Conservation (phyloP, 1,140 invertebrate species). For the Zaprionus africanus region DNA sequence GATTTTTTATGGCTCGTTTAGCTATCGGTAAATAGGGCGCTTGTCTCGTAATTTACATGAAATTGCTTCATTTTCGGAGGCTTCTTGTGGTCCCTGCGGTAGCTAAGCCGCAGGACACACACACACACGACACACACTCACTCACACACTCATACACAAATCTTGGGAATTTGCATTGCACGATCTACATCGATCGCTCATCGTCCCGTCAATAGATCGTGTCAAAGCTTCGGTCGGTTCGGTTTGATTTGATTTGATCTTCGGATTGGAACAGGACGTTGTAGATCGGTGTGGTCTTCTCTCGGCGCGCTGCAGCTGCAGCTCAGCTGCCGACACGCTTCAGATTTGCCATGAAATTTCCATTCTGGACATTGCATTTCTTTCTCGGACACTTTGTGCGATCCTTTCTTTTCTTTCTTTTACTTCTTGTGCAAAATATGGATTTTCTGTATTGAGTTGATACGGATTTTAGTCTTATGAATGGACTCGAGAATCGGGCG, state of each 20-base stretch:
- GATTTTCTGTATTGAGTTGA: conserved; percentile 13
- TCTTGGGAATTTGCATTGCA: conserved; percentile 43
- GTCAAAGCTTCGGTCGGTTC: conserved; percentile 30
- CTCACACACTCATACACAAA: not conserved
- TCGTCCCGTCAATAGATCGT: conserved; percentile 18
- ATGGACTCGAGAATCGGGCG: not conserved
- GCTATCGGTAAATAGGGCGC: conserved; percentile 67
- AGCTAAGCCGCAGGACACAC: conserved; percentile 4
- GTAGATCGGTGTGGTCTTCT: conserved; percentile 22
- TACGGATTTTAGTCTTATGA: conserved; percentile 29
- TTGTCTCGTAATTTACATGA: conserved; percentile 83
- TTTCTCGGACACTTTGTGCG: conserved; percentile 30
- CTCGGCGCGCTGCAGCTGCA: conserved; percentile 26
- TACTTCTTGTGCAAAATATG: conserved; percentile 33
- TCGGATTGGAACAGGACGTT: not conserved
- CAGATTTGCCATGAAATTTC: conserved; percentile 74
- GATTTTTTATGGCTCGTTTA: conserved; percentile 80
- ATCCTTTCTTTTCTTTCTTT: conserved; percentile 7
- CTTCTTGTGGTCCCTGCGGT: conserved; percentile 30
- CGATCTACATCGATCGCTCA: conserved; percentile 31
- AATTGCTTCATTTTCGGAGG: conserved; percentile 76
- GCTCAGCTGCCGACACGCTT: conserved; percentile 67
- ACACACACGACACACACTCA: no score
- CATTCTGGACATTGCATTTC: conserved; percentile 56
- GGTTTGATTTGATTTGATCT: conserved; percentile 2